Base-by-base conservation (phyloP, 2,888 invertebrate species). In the Drosophila heteroneura region DNA sequence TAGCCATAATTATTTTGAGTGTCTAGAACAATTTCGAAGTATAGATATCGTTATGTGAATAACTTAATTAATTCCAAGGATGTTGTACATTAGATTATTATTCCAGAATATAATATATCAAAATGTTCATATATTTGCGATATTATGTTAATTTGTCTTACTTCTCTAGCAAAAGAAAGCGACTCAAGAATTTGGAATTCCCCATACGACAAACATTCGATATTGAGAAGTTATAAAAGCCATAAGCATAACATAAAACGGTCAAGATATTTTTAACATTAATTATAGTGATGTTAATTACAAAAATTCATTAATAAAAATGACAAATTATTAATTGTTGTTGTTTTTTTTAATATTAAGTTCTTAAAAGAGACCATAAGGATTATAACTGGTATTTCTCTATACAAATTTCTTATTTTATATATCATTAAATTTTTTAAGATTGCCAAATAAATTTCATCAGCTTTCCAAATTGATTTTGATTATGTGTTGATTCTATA, bases 51-150 rank as follows among this genome's bases (percentile, higher is more conserved):
- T 10, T 16, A 22, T 44, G 26, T 30, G 14, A 22, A 37, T 49
- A 37, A 59, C 10, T 30, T 58, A 64, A 65, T 65, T 65, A 49
- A 28, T 51, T 56, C 33, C 9, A n/a, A 16, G 6, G 28, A 14
- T 32, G 30, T 32, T 30, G 30, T 52, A 14, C 12, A 19, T 19
- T 6, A 19, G 30, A 30, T 30, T 30, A 28, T 28, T 28, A 56
- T 26, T 35, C 26, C 4, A 54, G 16, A 54, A 5, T 14, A 54
- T 16, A 26, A 37, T 35, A 54, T 35, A 35, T 35, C 7, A 22
- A 14, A 54, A 22, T 54, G 26, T 9, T 10, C 9, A 37, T 4
- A 56, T 14, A 0, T 51, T 5, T 28, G 30, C 39, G 47, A 47
- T 26, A 9, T 47, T 26, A 47, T 47, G 16, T 26, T 16, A 52